Conservation (phyloP, 2,888 invertebrate species). For the Catotricha subobsoleta region DNA sequence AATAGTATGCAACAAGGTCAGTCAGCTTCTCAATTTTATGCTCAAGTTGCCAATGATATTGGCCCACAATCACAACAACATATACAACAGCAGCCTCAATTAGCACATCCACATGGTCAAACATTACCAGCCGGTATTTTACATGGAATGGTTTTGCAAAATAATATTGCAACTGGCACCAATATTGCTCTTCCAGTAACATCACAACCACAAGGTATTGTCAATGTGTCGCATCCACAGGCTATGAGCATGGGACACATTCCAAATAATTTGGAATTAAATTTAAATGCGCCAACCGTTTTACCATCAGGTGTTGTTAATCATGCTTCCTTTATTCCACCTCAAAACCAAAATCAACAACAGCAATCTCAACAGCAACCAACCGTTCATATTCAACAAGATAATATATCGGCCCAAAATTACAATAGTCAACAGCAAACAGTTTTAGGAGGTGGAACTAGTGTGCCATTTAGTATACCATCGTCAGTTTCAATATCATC, state of each 20-base stretch:
- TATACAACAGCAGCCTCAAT: slow-evolving; percentile 18
- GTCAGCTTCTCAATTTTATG: slow-evolving; percentile 2
- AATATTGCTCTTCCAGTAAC: background rate
- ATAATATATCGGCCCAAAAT: background rate
- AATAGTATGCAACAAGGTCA: slow-evolving; percentile 15
- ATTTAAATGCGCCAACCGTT: slow-evolving; percentile 10
- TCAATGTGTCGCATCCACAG: slow-evolving; percentile 7
- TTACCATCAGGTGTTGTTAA: slow-evolving; percentile 14
- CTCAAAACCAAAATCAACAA: background rate
- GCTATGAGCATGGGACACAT: slow-evolving; percentile 11
- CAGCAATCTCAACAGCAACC: slow-evolving; percentile 10
- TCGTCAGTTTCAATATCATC: background rate
- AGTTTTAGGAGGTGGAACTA: no score
- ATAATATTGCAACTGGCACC: background rate
- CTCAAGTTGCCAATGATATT: slow-evolving; percentile 9
- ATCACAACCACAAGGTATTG: slow-evolving; percentile 5
- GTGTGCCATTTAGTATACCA: no score
- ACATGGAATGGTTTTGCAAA: slow-evolving; percentile 7
- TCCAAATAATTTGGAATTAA: slow-evolving; percentile 2
- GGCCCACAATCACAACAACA: slow-evolving; percentile 13
- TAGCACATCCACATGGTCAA: slow-evolving; percentile 17
- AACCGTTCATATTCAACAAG: slow-evolving; percentile 6
- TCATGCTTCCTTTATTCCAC: slow-evolving; percentile 10
- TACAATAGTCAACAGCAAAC: no score
- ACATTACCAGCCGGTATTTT: slow-evolving; percentile 19